phyloP scores from a whole-genome alignment of 2,888 invertebrate species.

The Prenolepis imparis region DNA sequence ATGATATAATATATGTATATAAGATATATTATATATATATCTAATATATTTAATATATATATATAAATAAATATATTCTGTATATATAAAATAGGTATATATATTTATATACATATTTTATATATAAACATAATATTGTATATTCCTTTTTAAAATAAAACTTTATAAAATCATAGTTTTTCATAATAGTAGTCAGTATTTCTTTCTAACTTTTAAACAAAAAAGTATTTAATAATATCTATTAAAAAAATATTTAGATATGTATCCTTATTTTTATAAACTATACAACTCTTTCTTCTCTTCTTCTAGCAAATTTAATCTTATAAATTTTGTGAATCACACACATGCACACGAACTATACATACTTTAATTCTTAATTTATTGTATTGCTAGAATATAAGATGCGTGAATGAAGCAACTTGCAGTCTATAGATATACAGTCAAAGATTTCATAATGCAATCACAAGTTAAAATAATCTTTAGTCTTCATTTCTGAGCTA shows the following conservation, averaged over 20 bases:
- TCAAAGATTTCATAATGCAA: slow-evolving; percentile 15
- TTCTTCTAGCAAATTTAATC: background rate
- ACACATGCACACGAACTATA: background rate
- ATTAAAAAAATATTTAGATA: background rate
- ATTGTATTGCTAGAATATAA: background rate
- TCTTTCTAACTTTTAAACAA: background rate
- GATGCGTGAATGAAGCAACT: background rate
- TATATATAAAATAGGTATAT: background rate
- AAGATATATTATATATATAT: no score
- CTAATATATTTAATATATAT: no score
- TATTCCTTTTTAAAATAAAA: background rate
- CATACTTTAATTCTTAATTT: background rate
- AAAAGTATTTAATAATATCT: background rate
- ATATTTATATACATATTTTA: no score
- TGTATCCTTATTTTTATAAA: background rate
- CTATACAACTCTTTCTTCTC: background rate
- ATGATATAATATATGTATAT: no score
- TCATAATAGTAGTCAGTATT: background rate
- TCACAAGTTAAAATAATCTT: slow-evolving; percentile 1
- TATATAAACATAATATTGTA: background rate
- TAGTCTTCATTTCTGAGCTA: background rate
- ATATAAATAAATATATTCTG: background rate
- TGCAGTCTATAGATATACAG: slow-evolving; percentile 29
- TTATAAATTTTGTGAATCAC: background rate
- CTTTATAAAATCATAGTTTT: background rate